These are phyloP conservation scores for Apomyelois bistriatella DNA, from an alignment of 2,888 invertebrate genomes.

Conservation along the genomic window DNA sequence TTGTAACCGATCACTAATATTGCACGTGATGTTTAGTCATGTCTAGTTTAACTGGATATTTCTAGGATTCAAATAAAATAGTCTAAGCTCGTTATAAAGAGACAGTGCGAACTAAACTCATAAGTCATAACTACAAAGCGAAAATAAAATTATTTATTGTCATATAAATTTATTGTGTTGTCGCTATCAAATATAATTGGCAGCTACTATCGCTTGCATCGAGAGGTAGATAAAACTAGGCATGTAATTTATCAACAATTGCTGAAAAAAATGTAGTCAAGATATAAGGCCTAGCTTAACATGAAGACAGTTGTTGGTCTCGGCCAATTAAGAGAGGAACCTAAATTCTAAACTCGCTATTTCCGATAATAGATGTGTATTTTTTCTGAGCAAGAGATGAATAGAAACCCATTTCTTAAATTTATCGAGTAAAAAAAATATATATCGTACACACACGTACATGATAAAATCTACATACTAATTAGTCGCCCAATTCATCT, in stretches of 20 bases:
- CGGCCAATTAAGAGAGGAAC: too few relatives aligned
- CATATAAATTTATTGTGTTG: background rate
- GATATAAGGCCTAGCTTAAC: background rate
- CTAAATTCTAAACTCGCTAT: too few relatives aligned
- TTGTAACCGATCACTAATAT: slow-evolving; percentile 8
- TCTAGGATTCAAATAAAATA: background rate
- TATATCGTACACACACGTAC: too few relatives aligned
- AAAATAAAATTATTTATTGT: background rate
- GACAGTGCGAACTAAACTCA: background rate
- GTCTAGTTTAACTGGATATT: background rate
- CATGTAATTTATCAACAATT: background rate
- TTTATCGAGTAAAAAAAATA: too few relatives aligned
- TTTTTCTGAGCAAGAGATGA: too few relatives aligned
- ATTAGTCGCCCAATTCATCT: too few relatives aligned
- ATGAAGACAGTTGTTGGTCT: background rate
- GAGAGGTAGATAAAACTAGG: background rate
- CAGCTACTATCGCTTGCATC: background rate
- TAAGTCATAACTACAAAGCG: background rate
- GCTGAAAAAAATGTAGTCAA: background rate
- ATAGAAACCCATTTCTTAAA: too few relatives aligned
- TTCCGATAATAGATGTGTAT: too few relatives aligned
- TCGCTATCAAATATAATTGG: background rate
- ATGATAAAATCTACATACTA: too few relatives aligned
- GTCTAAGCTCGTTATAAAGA: background rate
- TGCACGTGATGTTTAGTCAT: slow-evolving; percentile 11